Evolutionary conservation across 1,140 invertebrate genomes (phyloP), one percentile per base, ranked within the genome.

Genomic region (Aphelenchoides fujianensis): DNA sequence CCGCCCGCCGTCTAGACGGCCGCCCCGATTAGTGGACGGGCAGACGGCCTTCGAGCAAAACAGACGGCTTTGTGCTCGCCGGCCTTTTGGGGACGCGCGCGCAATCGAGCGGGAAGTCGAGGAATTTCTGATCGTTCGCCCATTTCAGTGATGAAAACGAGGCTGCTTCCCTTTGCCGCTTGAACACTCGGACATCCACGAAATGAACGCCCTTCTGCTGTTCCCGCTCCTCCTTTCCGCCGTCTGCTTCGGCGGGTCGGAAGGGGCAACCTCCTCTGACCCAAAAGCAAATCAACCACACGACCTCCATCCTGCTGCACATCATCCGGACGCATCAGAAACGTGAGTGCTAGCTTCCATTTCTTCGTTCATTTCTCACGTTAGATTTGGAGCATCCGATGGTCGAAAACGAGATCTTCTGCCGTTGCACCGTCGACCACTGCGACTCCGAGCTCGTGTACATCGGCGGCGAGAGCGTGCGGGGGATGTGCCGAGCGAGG

Each of bases 361-460:
- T 48, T 12, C 12, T 23, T 12, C 12, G 41, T 16, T 16, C 41
- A 12, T 36, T 66, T 66, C 9, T 66, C n/a, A 36, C 53, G 68
- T 69, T 30, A 69, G 67, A 69, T 70, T 30, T 69, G 12, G 23
- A 70, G 28, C 12, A 68, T 16, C 72, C 35, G 19, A 30, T 59
- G 1, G 27, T 16, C 1, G 41, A 72, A 12, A 70, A 72, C 48
- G 70, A 72, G 31, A 16, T 72, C 19, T 72, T 68, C 35, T 72
- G 70, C 35, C 35, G 52, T 31, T 72, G 70, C 35, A 72, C 35
- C 37, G 70, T 53, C n/a, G 37, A 32, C 3, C 7, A 31, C 34
- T 72, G 70, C 28, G 70, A 72, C 48, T 19, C 2, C n/a, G 70
- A 72, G 35, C 35, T 72, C 12, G 70, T 72, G 23, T 30, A 72